These are phyloP conservation scores for Brachyhypopomus occidentalis DNA, from an alignment of 2,113 vertebrate species.

Conservation along the genomic window DNA sequence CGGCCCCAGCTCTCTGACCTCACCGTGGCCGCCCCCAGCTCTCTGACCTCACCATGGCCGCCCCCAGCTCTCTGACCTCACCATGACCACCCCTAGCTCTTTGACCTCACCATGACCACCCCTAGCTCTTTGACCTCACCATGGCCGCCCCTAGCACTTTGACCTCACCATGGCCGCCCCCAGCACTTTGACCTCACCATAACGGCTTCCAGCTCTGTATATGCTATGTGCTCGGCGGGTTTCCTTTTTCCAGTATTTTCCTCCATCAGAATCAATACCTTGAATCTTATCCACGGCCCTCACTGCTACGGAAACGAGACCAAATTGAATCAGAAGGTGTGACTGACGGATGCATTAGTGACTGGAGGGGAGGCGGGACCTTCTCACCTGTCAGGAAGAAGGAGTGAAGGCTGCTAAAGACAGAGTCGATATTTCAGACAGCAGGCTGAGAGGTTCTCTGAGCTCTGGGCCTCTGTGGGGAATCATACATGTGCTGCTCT, in stretches of 20 bases:
- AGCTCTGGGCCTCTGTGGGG: constrained; percentile 31
- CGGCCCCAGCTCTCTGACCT: too few relatives aligned
- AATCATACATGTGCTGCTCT: constrained; percentile 2
- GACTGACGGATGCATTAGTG: constrained; percentile 53
- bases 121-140: too few relatives aligned
- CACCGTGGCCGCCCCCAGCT: too few relatives aligned
- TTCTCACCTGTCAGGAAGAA: constrained; percentile 37
- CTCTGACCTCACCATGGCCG: too few relatives aligned
- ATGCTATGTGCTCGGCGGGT: not conserved
- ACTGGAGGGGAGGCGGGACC: constrained; percentile 20
- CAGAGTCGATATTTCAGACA: constrained; percentile 30
- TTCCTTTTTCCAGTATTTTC: not conserved
- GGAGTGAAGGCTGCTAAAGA: constrained; percentile 35
- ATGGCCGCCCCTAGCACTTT: too few relatives aligned
- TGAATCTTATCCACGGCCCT: not conserved
- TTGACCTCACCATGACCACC: too few relatives aligned
- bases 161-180: too few relatives aligned
- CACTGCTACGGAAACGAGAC: constrained; percentile 23
- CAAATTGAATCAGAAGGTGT: constrained; percentile 43
- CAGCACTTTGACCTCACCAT: too few relatives aligned
- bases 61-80: too few relatives aligned
- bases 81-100: too few relatives aligned
- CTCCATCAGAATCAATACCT: not conserved
- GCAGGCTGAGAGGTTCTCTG: constrained; percentile 31
- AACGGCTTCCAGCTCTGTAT: too few relatives aligned